Conservation (phyloP, 2,888 invertebrate genomes). For the Iselma pallidipennis region DNA sequence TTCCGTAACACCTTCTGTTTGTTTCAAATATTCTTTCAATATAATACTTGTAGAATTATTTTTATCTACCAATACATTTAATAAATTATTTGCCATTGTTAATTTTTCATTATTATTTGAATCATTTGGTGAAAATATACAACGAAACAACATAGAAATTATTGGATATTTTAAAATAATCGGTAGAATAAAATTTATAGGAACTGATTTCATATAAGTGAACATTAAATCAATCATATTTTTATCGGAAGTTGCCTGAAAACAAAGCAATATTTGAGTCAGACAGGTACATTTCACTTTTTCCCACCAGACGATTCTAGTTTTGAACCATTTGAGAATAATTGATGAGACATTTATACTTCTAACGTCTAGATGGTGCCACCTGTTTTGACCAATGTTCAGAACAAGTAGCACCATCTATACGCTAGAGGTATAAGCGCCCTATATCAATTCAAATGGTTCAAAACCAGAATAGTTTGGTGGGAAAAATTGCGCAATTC, state of each 20-base stretch:
- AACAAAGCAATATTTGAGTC: slow-evolving; percentile 13
- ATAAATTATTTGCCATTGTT: slow-evolving; percentile 28
- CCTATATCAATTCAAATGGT: no score
- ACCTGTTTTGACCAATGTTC: no score
- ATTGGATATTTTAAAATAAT: slow-evolving; percentile 41
- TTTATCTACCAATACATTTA: slow-evolving; percentile 32
- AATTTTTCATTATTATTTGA: slow-evolving; percentile 29
- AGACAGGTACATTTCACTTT: background rate
- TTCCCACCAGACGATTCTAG: no score
- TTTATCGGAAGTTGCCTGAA: slow-evolving; percentile 41
- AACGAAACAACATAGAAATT: slow-evolving; percentile 44
- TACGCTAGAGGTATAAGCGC: no score
- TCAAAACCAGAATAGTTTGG: no score
- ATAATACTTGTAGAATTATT: slow-evolving; percentile 31
- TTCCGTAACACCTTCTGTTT: slow-evolving; percentile 17
- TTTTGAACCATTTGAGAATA: no score
- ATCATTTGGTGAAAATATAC: slow-evolving; percentile 27
- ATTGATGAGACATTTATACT: no score
- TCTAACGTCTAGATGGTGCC: no score
- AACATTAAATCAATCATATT: slow-evolving; percentile 37
- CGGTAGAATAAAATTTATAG: slow-evolving; percentile 37
- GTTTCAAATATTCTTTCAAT: slow-evolving; percentile 36
- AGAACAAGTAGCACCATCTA: no score
- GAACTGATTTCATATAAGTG: slow-evolving; percentile 44
- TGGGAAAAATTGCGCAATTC: no score